Base-by-base conservation (phyloP, 2,888 invertebrate species). In the Rhopalosiphum nymphaeae region DNA sequence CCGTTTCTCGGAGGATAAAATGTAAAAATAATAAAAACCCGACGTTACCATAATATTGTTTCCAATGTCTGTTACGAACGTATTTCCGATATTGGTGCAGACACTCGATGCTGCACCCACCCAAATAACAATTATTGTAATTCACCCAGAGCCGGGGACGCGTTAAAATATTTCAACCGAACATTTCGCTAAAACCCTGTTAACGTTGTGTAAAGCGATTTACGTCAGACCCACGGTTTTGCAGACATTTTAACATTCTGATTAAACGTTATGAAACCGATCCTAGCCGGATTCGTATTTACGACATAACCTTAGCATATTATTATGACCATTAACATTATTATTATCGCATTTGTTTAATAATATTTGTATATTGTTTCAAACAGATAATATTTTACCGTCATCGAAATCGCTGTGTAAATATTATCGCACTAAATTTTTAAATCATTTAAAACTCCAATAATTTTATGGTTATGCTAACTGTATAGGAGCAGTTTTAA, bases 61-160 rank as follows among this genome's bases (percentile, higher is more conserved):
- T 78, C 3, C 36, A 36, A 36, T 87, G 86, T 87, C 49, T 87
- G 86, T 78, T n/a, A 9, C 49, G 46, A 87, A 49, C 46, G 86
- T 49, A 87, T 87, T 49, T 87, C 42, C 86, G n/a, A 87, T 78
- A 78, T 78, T 36, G 36, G 78, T 0, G 78, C 78, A 36, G 78
- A 78, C 78, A 78, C 36, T 87, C n/a, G 49, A 53, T 29, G 3
- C 46, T 29, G 29, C 46, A 46, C 44, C 46, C 44, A 26, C 49
- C 49, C 53, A 87, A 78, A 46, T 87, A 87, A 87, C n/a, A 87
- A 87, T 49, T 87, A 87, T n/a, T 87, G 29, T 87, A 87, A 87
- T 49, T 46, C 53, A 21, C n/a, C 78, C 21, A 36, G 49, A 49
- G 10, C 36, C 21, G 49, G 21, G n/a, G n/a, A 21, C 49, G n/a